Evolutionary conservation across 64 coral and sea anemone genomes (phyloP).

Genomic region (Stichodactyla helianthus): DNA sequence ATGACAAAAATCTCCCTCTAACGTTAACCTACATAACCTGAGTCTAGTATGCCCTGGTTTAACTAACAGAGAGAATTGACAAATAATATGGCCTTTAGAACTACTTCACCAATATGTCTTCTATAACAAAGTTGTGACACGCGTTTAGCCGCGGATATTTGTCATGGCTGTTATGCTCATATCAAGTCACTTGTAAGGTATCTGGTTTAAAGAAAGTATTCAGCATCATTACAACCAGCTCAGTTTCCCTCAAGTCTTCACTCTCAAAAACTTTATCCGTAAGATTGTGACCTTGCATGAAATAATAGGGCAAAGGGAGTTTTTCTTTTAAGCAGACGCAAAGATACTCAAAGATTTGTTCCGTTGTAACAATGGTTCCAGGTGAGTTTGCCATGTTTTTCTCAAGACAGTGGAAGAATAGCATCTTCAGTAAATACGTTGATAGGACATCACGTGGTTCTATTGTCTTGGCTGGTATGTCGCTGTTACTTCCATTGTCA

Average conservation of each 20-base stretch:
- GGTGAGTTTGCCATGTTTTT: not conserved
- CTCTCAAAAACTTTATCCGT: not conserved
- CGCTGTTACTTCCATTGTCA: not conserved
- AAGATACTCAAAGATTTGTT: constrained; percentile 12
- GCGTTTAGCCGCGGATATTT: too few relatives aligned
- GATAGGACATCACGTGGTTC: constrained; percentile 25
- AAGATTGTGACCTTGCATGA: constrained; percentile 15
- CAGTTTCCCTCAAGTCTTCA: constrained; percentile 5
- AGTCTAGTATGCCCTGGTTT: too few relatives aligned
- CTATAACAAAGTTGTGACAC: too few relatives aligned
- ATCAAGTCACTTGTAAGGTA: not conserved
- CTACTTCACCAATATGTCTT: too few relatives aligned
- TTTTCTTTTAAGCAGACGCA: not conserved
- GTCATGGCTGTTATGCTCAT: too few relatives aligned
- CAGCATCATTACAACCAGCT: not conserved
- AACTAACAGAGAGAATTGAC: too few relatives aligned
- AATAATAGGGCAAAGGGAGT: constrained; percentile 18
- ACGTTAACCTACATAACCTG: too few relatives aligned
- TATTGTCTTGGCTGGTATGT: constrained; percentile 17
- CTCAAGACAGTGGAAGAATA: constrained; percentile 44
- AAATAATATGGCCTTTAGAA: too few relatives aligned
- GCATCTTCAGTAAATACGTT: constrained; percentile 37
- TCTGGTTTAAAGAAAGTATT: not conserved
- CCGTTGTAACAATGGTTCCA: not conserved
- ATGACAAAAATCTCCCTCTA: too few relatives aligned